Base-by-base conservation (phyloP, 2,888 invertebrate species). In the Petrolisthes cinctipes region DNA sequence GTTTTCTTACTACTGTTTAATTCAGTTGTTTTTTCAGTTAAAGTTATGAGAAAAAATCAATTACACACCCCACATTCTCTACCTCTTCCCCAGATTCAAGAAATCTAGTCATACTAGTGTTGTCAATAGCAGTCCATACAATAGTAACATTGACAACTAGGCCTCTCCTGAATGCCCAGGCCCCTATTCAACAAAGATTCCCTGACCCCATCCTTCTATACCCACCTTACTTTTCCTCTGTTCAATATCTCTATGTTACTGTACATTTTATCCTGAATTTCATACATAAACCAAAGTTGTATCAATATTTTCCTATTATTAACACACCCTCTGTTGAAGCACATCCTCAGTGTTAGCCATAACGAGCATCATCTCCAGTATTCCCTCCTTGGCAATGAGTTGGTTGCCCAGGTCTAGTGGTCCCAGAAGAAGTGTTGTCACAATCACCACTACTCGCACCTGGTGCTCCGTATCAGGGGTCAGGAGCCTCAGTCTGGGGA, bases 301-400 rank as follows among this genome's bases (percentile, higher is more conserved):
- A 78, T 73, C 17, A 73, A 23, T 54, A 11, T 17, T 7, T 51
- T 20, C 14, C 6, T 37, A 37, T 37, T 37, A 2, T 1, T 37
- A 37, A 37, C 79, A 23, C 61, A 91, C 86, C 91, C 94, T 94
- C 93, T 94, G 94, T 92, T 99, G 97, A 0, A 98, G 93, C 17
- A 94, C 91, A 92, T 98, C 97, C n/a, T 98, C 97, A 11, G 97
- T 96, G 89, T 96, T 96, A 2, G 99, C 99, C 98, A 99, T 98
- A 6, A 97, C 97, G 57, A 99, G 94, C 93, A 99, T 98, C 96
- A 99, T 98, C 93, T 98, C 97, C 91, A 99, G 94, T 89, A 99
- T 96, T 57, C 98, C 98, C 80, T 93, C 92, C 82, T 92, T 92
- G 5, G 96, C 96, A 84, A 91, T 89, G 56, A 91, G 80, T 11